Conservation (phyloP, 2,113 vertebrate genomes). For the Pionites leucogaster region DNA sequence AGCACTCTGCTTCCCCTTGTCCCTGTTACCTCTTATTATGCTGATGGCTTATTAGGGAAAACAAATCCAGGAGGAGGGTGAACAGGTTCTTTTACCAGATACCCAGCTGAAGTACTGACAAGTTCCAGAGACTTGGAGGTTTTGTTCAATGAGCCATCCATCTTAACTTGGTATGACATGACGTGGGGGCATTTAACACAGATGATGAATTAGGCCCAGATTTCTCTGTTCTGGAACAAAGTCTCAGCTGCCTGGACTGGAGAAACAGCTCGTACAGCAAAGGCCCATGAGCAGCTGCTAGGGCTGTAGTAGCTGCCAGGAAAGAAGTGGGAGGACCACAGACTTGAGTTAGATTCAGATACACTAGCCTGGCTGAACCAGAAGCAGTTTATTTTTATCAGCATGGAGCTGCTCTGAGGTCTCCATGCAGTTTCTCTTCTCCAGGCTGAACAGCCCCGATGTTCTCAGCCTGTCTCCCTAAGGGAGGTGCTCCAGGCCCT, state of each 20-base stretch:
- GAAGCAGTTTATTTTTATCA: constrained; percentile 13
- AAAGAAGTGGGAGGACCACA: constrained; percentile 19
- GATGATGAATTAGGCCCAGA: background rate
- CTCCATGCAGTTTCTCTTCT: background rate
- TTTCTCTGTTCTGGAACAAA: background rate
- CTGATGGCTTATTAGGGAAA: background rate
- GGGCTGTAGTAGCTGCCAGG: constrained; percentile 10
- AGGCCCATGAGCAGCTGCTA: constrained; percentile 19
- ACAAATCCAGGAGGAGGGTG: background rate
- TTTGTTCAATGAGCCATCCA: background rate
- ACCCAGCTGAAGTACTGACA: background rate
- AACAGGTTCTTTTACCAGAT: background rate
- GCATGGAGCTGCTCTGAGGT: background rate
- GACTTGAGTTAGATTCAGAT: background rate
- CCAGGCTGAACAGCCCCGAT: background rate
- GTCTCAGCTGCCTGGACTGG: background rate
- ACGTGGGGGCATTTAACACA: background rate
- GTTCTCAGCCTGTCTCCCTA: background rate
- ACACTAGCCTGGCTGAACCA: background rate
- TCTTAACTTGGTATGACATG: fast-evolving
- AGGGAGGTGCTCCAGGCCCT: background rate
- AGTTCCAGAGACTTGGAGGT: background rate
- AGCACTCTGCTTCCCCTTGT: background rate
- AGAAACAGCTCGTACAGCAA: background rate
- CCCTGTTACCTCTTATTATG: background rate